These are phyloP conservation scores for Solenopsis invicta DNA, from an alignment of 1,140 invertebrate species.

Conservation along the genomic window DNA sequence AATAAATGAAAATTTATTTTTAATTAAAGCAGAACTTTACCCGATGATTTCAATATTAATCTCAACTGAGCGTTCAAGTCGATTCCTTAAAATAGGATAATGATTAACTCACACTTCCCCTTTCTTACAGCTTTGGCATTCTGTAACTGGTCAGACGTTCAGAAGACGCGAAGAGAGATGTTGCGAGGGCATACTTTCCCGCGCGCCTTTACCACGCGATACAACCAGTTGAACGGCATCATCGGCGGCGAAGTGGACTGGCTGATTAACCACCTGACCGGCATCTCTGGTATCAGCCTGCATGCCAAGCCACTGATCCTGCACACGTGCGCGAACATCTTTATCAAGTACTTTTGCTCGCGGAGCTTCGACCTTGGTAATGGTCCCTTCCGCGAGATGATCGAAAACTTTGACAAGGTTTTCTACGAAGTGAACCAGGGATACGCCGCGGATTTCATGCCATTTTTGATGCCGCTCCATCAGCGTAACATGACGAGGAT, in stretches of 20 bases:
- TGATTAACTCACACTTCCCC: not conserved
- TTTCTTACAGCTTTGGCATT: conserved; percentile 92
- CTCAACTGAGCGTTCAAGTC: not conserved
- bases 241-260: conserved; percentile 88
- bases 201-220: conserved; percentile 90
- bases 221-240: conserved; percentile 89
- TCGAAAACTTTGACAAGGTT: conserved; percentile 93
- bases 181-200: conserved; percentile 93
- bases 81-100: not conserved
- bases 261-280: conserved; percentile 88
- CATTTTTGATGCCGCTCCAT: conserved; percentile 93
- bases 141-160: conserved; percentile 94
- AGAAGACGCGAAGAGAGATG: conserved; percentile 92
- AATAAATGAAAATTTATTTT: not conserved
- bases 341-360: conserved; percentile 94
- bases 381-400: conserved; percentile 89
- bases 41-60: not conserved
- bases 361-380: conserved; percentile 91
- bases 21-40: not conserved
- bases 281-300: conserved; percentile 79
- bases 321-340: conserved; percentile 93
- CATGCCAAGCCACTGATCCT: conserved; percentile 89
- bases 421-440: conserved; percentile 97
- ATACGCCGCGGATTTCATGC: conserved; percentile 95
- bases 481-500: conserved; percentile 90